These are phyloP conservation scores for Caracal caracal DNA, from an alignment of 2,113 vertebrate species.

Conservation along the genomic window DNA sequence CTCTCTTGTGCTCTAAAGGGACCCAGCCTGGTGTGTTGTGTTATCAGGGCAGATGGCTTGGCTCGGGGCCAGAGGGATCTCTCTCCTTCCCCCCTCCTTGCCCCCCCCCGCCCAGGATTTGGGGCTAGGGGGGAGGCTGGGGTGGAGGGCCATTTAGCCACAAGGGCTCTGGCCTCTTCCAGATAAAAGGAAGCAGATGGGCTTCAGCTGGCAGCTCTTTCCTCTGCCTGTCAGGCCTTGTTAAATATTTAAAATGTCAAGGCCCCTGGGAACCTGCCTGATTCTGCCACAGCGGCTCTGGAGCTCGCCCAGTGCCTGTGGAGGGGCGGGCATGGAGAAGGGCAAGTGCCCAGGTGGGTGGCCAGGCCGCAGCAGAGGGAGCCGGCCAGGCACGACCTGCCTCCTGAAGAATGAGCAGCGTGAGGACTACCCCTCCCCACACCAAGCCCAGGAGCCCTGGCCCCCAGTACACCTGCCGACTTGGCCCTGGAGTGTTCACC, in stretches of 20 bases:
- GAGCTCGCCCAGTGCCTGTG: neutral
- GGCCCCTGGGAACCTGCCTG: slow-evolving; percentile 69
- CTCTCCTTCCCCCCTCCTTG: neutral
- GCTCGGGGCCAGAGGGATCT: neutral
- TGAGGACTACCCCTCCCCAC: neutral
- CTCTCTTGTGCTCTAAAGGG: neutral
- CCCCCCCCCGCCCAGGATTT: neutral
- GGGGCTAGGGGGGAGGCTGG: neutral
- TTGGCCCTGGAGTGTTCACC: neutral
- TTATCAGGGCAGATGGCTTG: slow-evolving; percentile 21
- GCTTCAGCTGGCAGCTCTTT: slow-evolving; percentile 56
- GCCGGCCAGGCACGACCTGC: neutral
- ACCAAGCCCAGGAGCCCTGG: neutral
- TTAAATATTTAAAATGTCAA: slow-evolving; percentile 85
- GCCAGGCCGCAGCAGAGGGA: neutral
- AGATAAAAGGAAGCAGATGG: slow-evolving; percentile 78
- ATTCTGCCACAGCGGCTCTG: slow-evolving; percentile 35
- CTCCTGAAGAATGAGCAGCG: neutral
- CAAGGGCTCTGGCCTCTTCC: slow-evolving; percentile 70
- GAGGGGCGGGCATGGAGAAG: neutral
- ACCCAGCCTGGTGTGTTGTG: neutral
- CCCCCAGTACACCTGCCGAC: neutral
- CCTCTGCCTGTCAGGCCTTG: slow-evolving; percentile 73
- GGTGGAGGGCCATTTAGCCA: slow-evolving; percentile 47
- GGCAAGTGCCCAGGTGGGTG: slow-evolving; percentile 54